Evolutionary conservation across 2,113 vertebrate species (phyloP).

Genomic region (Calidris pygmaea): DNA sequence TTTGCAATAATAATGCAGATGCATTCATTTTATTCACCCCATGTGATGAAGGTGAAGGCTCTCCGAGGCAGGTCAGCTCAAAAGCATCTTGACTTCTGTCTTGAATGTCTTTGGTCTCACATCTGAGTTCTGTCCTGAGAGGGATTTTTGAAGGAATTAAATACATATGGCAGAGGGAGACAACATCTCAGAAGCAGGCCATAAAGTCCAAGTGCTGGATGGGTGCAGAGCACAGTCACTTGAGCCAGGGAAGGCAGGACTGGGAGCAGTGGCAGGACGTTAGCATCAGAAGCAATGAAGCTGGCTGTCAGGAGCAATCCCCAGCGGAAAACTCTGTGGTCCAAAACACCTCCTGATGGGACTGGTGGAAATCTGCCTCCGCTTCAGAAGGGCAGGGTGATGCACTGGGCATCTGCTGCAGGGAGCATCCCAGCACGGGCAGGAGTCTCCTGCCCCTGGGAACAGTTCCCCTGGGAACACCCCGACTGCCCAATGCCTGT

Average conservation of each 20-base stretch:
- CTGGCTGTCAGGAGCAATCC: background rate
- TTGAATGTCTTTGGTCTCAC: background rate
- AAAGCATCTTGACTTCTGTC: background rate
- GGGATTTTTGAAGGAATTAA: background rate
- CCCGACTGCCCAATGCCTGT: accelerated
- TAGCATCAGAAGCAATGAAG: background rate
- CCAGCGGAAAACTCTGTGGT: accelerated
- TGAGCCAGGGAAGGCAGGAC: background rate
- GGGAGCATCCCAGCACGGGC: background rate
- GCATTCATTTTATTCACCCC: background rate
- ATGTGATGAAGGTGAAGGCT: background rate
- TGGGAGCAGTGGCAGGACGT: background rate
- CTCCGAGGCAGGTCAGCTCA: accelerated
- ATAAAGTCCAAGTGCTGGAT: background rate
- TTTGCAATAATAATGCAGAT: background rate
- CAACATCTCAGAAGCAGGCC: background rate
- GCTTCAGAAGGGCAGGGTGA: background rate
- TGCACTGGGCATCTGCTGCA: background rate
- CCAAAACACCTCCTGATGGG: background rate
- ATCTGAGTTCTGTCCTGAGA: background rate
- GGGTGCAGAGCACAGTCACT: background rate
- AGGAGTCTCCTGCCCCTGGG: accelerated
- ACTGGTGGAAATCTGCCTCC: background rate
- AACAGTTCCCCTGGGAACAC: background rate
- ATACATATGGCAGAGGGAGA: background rate